Percentiles rank a stretch among this genome's conserved stretches.
Evolutionary conservation across 1,140 invertebrate species (phyloP).

Genomic region (Bathynomus jamesi): DNA sequence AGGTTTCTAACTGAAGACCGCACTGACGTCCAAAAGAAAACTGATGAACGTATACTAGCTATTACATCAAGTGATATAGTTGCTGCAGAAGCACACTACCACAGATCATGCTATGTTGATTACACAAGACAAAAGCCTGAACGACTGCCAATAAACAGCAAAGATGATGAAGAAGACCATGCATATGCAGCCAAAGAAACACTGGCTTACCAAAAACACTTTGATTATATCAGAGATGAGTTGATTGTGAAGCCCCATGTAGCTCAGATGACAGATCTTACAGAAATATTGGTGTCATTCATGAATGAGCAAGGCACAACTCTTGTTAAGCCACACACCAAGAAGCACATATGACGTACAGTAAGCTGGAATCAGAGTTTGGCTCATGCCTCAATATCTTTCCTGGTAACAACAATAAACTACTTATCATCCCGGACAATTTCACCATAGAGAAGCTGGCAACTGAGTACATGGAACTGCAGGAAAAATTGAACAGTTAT

Average conservation of each 20-base stretch:
- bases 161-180: background rate
- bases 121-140: constrained; percentile 6
- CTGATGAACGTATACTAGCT: background rate
- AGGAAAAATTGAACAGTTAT: too few species aligned
- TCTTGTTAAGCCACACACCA: background rate
- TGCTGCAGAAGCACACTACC: constrained; percentile 2
- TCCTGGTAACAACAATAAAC: too few species aligned
- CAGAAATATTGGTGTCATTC: background rate
- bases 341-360: constrained; percentile 1
- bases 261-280: background rate
- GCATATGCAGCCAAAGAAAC: too few species aligned
- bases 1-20: background rate
- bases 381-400: too few species aligned
- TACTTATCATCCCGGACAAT: too few species aligned
- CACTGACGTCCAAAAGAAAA: constrained; percentile 3
- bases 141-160: background rate
- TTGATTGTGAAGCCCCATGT: background rate
- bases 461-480: too few species aligned
- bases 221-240: background rate
- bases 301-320: background rate
- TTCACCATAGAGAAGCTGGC: too few species aligned
- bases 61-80: constrained; percentile 4
- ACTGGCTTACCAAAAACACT: constrained; percentile 1
- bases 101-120: constrained; percentile 2
- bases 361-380: too few species aligned